Evolutionary conservation across 2,113 vertebrate genomes (phyloP).

Genomic region (Clinocottus analis): DNA sequence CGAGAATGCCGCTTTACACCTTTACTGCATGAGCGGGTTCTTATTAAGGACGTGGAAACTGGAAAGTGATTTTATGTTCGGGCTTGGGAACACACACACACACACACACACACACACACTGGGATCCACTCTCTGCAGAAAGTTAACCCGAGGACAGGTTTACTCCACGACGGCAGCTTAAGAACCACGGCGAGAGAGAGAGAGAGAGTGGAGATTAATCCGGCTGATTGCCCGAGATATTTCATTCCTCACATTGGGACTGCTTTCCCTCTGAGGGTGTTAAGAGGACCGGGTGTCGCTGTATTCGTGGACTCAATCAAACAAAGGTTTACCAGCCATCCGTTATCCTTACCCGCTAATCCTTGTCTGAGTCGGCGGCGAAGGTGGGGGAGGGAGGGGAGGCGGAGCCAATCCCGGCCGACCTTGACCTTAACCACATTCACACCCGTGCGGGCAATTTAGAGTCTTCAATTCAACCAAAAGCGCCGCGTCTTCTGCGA

Average conservation of each 20-base stretch:
- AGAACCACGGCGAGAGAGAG: too few species aligned
- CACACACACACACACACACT: not conserved
- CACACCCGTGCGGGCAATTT: too few species aligned
- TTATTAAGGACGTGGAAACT: constrained; percentile 29
- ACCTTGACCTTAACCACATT: too few species aligned
- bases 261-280: not conserved
- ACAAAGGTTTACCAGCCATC: too few species aligned
- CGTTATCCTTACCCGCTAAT: too few species aligned
- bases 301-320: too few species aligned
- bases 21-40: constrained; percentile 23
- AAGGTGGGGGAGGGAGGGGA: too few species aligned
- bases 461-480: too few species aligned
- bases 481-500: too few species aligned
- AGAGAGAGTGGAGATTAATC: not conserved
- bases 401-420: too few species aligned
- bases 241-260: not conserved
- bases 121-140: too few species aligned
- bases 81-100: not conserved
- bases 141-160: not conserved
- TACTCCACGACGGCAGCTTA: not conserved
- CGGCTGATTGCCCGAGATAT: not conserved
- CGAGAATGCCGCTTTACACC: constrained; percentile 35
- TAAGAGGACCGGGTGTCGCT: not conserved
- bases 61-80: constrained; percentile 21
- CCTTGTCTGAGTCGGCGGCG: too few species aligned